Percentiles rank a stretch among this genome's conserved stretches.
These are phyloP conservation scores for Aphelenchoides bicaudatus DNA, from an alignment of 2,888 invertebrate genomes.

Conservation along the genomic window DNA sequence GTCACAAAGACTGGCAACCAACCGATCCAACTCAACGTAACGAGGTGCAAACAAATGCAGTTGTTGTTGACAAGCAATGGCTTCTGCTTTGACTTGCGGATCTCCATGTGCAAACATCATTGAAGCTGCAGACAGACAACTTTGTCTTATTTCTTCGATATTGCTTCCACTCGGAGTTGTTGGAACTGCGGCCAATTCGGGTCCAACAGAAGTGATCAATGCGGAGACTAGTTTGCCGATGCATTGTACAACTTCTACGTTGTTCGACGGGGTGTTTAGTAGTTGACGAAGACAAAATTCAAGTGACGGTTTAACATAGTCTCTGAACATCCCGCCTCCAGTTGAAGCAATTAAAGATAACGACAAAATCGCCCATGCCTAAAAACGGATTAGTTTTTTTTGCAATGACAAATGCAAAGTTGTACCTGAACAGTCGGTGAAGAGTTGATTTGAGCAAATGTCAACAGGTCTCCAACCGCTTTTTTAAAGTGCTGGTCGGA, in stretches of 20 bases:
- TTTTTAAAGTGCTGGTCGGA: constrained; percentile 89
- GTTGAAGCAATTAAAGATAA: constrained; percentile 91
- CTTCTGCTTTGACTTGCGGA: constrained; percentile 76
- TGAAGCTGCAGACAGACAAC: constrained; percentile 87
- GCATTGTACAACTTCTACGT: constrained; percentile 52
- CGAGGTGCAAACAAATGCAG: constrained; percentile 93
- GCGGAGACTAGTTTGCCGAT: constrained; percentile 69
- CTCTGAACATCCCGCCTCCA: constrained; percentile 96
- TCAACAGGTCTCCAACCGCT: constrained; percentile 86
- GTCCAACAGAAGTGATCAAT: constrained; percentile 93
- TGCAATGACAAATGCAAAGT: neutral
- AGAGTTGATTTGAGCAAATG: constrained; percentile 85
- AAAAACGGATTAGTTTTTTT: neutral
- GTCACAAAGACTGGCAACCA: constrained; percentile 72
- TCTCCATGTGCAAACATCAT: constrained; percentile 74
- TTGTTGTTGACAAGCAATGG: constrained; percentile 90
- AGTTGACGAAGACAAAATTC: constrained; percentile 79
- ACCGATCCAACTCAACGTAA: constrained; percentile 79
- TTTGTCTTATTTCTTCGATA: constrained; percentile 73
- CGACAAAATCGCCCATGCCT: constrained; percentile 92
- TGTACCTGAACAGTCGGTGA: constrained; percentile 86
- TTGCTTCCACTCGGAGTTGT: constrained; percentile 15
- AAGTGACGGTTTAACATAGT: constrained; percentile 87
- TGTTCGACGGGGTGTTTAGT: constrained; percentile 43
- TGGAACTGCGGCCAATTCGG: constrained; percentile 83